phyloP scores from a whole-genome alignment of 2,113 vertebrate genomes.

The Apteryx mantelli region DNA sequence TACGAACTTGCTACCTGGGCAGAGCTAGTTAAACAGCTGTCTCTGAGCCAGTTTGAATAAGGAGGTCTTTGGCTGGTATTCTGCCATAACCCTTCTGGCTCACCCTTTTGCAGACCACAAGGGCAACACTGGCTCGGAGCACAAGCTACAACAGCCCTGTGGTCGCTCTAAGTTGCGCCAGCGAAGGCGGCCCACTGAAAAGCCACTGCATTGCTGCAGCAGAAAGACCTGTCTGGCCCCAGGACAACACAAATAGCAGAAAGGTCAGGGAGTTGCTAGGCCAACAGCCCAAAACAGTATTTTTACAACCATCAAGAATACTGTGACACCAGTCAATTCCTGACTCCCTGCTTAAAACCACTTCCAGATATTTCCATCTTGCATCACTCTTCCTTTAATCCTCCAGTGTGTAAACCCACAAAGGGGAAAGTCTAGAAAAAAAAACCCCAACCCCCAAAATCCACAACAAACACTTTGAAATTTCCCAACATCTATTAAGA shows the following conservation, averaged over 20 bases:
- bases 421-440: neutral
- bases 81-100: neutral
- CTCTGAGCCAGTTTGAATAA: neutral
- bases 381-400: neutral
- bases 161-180: neutral
- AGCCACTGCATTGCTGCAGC: neutral
- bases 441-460: neutral
- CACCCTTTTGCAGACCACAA: neutral
- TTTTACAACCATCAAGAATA: neutral
- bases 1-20: neutral
- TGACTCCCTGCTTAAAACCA: neutral
- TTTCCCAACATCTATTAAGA: neutral
- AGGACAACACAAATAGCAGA: neutral
- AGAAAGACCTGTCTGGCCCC: neutral
- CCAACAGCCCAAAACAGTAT: neutral
- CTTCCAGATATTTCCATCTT: neutral
- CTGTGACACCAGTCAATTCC: neutral
- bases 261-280: neutral
- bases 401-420: neutral
- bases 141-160: neutral
- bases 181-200: neutral
- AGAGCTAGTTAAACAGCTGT: neutral
- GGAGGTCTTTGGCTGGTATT: neutral
- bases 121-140: neutral
- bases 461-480: accelerated